phyloP scores from a whole-genome alignment of 1,140 invertebrate genomes.

The Drosophila varians region DNA sequence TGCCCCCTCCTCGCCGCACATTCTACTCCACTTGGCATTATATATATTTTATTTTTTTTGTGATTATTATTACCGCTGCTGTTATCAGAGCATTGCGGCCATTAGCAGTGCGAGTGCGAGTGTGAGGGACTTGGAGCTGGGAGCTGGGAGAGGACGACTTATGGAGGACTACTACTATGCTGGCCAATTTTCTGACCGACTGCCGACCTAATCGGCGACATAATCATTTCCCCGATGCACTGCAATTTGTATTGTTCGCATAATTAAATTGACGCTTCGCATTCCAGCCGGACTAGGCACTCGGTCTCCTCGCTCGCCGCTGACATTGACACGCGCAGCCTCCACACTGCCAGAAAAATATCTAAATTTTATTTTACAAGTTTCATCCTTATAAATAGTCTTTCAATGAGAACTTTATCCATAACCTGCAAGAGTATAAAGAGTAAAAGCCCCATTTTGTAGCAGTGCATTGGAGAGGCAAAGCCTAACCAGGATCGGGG shows the following conservation, averaged over 20 bases:
- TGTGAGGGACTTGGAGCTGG: no score
- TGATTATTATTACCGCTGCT: constrained; percentile 41
- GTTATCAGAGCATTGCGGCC: constrained; percentile 36
- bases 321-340: constrained; percentile 78
- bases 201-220: constrained; percentile 56
- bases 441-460: background rate
- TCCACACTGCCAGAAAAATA: constrained; percentile 1
- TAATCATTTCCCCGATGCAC: constrained; percentile 67
- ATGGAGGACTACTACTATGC: background rate
- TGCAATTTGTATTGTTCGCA: constrained; percentile 81
- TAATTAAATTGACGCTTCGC: constrained; percentile 81
- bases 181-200: constrained; percentile 61
- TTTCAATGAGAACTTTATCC: no score
- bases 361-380: background rate
- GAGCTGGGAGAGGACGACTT: no score
- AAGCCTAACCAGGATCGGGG: constrained; percentile 3
- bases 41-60: background rate
- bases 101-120: constrained; percentile 11
- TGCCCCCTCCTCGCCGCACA: background rate
- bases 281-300: constrained; percentile 46
- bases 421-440: no score
- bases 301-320: constrained; percentile 10
- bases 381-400: no score
- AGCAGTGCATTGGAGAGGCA: background rate
- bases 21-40: background rate